phyloP scores from a whole-genome alignment of 2,113 vertebrate species.

The Riparia riparia region DNA sequence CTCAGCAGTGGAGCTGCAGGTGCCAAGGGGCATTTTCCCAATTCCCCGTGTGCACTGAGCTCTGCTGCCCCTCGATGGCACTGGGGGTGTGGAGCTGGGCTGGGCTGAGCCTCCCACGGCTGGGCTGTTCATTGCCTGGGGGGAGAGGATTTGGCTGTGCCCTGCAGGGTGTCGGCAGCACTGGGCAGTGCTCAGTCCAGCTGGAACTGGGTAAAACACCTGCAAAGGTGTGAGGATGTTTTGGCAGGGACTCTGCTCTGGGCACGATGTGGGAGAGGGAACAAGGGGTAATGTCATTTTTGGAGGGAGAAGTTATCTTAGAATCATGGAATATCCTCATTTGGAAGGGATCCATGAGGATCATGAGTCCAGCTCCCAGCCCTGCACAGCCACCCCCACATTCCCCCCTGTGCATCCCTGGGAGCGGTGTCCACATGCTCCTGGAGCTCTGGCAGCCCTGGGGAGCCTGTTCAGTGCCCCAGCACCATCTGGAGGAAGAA shows the following conservation, averaged over 20 bases:
- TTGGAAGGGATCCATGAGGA: background rate
- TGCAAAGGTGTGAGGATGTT: background rate
- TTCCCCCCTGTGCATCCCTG: background rate
- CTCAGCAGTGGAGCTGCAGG: background rate
- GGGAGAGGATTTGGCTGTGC: background rate
- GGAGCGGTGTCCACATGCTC: accelerated
- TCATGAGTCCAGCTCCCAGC: background rate
- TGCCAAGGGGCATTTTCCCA: background rate
- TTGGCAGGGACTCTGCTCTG: background rate
- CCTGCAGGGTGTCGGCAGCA: background rate
- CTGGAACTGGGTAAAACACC: background rate
- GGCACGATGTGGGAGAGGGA: accelerated
- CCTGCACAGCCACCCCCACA: background rate
- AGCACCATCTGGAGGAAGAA: background rate
- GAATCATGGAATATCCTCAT: background rate
- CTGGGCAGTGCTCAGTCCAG: background rate
- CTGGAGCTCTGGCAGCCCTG: background rate
- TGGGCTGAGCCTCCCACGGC: background rate
- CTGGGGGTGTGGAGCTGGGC: background rate
- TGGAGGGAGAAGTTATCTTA: background rate
- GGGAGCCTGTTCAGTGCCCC: background rate
- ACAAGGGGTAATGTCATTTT: background rate
- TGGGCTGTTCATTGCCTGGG: background rate
- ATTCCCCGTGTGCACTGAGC: background rate
- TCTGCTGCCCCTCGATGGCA: constrained; percentile 22